Evolutionary conservation across 2,113 vertebrate genomes (phyloP), one percentile per base, ranked within the genome.

Genomic region (Scytalopus superciliaris): DNA sequence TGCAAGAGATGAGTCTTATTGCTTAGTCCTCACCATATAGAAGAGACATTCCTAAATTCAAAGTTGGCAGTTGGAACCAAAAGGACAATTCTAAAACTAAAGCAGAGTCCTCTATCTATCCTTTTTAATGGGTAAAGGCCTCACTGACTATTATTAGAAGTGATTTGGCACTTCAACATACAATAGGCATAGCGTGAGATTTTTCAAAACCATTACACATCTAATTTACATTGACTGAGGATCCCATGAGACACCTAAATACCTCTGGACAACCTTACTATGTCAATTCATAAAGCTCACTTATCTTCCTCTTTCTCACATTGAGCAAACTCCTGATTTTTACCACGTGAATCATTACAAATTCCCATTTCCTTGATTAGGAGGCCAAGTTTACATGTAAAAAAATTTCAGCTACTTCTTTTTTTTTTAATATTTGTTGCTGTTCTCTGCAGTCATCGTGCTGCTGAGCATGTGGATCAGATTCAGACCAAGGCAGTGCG

Each of bases 201-300:
- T 94, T 95, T 91, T 95, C 85, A 92, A 88, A 96, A 57, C 78
- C 78, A 62, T 78, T 94, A 45, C 55, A 66, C 59, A 66, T 93
- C 85, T 88, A 90, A 92, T 94, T 95, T 95, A 37, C 95, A 80
- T 94, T 94, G 94, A 92, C 75, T 88, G 78, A 69, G 85, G 40
- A 42, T 92, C 88, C 85, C 75, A 33, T 30, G 90, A 76, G 92
- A 85, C 37, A 47, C 28, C 79, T 93, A 90, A 94, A 93, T 87
- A 94, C 62, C 70, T 79, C 84, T 91, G 59, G 72, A 91, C 69
- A 93, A 30, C 74, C 78, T 81, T 78, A 72, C 57, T 72, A 8
- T 93, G 84, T 84, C 66, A 82, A 78, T 93, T 94, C 69, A 72
- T 68, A 93, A 84, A 91, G 35, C 72, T 92, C 49, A n/a, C 24